Evolutionary conservation across 1,140 invertebrate species (phyloP).

Genomic region (Orussus abietinus): DNA sequence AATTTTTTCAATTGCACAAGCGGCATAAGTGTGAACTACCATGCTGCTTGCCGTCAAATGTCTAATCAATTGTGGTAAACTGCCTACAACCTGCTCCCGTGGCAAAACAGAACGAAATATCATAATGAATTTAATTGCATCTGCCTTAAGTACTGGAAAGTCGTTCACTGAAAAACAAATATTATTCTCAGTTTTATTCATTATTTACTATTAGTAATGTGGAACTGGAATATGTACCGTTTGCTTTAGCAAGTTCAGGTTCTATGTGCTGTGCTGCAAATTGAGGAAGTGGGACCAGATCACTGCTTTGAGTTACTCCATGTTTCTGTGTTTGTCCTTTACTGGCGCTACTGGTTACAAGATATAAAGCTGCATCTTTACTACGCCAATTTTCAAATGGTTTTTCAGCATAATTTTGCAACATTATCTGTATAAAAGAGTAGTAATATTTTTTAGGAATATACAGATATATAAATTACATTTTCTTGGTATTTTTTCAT

Average conservation of each 20-base stretch:
- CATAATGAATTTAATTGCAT: conserved; percentile 94
- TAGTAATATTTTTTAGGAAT: conserved; percentile 13
- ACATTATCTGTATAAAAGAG: conserved; percentile 63
- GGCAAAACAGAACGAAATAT: conserved; percentile 89
- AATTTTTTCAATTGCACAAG: conserved; percentile 86
- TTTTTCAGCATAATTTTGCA: conserved; percentile 73
- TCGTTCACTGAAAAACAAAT: conserved; percentile 68
- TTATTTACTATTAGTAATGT: conserved; percentile 6
- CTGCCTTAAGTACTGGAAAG: conserved; percentile 88
- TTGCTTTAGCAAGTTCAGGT: conserved; percentile 73
- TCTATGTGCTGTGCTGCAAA: conserved; percentile 84
- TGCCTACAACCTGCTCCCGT: conserved; percentile 67
- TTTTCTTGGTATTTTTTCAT: conserved; percentile 4
- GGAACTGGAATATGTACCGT: conserved; percentile 56
- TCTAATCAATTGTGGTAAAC: conserved; percentile 72
- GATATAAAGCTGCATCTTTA: conserved; percentile 94
- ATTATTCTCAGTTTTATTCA: conserved; percentile 3
- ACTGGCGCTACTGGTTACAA: conserved; percentile 90
- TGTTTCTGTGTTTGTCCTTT: conserved; percentile 88
- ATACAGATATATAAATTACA: conserved; percentile 9
- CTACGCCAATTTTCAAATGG: conserved; percentile 79
- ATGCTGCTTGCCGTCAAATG: conserved; percentile 70
- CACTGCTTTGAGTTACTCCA: conserved; percentile 86
- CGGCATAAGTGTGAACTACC: conserved; percentile 94
- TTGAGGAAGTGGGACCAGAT: conserved; percentile 82